Evolutionary conservation across 1,140 invertebrate species (phyloP), one percentile per base, ranked within the genome.

Genomic region (Camponotus floridanus): DNA sequence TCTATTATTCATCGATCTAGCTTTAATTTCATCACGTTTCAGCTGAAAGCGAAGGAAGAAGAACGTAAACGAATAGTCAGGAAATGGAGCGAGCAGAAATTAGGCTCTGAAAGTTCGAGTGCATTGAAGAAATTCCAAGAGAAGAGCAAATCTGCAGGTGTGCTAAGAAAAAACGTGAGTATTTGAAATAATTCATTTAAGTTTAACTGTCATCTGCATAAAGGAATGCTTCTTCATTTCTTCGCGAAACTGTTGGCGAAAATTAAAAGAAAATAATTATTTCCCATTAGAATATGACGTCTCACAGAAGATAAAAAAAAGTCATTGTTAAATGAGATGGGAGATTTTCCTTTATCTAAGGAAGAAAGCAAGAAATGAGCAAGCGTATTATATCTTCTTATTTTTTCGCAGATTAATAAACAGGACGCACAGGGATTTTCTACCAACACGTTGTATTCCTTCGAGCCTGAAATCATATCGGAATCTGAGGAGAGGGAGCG

Each of bases 401-500:
- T 18, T 62, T 74, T 73, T 73, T 73, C 57, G 31, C 55, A 83
- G 88, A 48, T 59, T 33, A 83, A 86, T 78, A 85, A 89, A 9
- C 76, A 90, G 31, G 71, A 48, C 9, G 11, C 39, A 33, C 51
- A 81, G 3, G 15, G 8, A 51, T n/a, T 86, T 7, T 18, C 73
- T 31, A 7, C 15, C 8, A 87, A 88, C 59, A 71, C 55, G 9
- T 61, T 88, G 18, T 88, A 87, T 39, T 96, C 96, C 0, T 97
- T 96, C 88, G 95, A 96, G 81, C 96, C 97, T 0, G 96, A 96
- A 88, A 95, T 95, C 31, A 97, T 97, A 84, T 95, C 96, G 7
- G 96, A 97, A 88, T 95, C 95, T 3, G 97, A 97, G 88, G 97
- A 97, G 90, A 95, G 95, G 33, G 96, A 97, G 88, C 95, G 97